phyloP scores from a whole-genome alignment of 92 coral and sea anemone species.

The Porites divaricata region DNA sequence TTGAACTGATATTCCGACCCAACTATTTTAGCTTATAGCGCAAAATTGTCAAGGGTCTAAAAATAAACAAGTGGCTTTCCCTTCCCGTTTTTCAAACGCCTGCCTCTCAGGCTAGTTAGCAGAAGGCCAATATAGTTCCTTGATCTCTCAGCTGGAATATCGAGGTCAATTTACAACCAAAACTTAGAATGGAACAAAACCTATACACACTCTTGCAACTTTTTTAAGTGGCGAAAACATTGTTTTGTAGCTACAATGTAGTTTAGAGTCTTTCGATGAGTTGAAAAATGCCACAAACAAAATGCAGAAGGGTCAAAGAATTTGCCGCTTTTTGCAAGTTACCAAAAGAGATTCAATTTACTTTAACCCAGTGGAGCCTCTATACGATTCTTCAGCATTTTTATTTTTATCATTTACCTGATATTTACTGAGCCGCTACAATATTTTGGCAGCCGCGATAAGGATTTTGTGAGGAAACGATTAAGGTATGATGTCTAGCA shows the following conservation, averaged over 20 bases:
- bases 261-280: neutral
- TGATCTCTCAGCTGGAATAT: neutral
- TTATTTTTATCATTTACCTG: too few relatives aligned
- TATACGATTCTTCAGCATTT: neutral
- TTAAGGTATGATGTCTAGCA: too few relatives aligned
- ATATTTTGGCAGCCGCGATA: too few relatives aligned
- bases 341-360: neutral
- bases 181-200: neutral
- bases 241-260: conserved; percentile 24
- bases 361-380: neutral
- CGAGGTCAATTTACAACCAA: neutral
- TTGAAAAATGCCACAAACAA: conserved; percentile 19
- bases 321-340: conserved; percentile 11
- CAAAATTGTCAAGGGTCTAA: neutral
- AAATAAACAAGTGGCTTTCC: too few relatives aligned
- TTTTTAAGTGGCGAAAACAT: neutral
- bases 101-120: too few relatives aligned
- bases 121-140: neutral
- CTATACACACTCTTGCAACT: neutral
- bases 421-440: too few relatives aligned
- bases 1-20: too few relatives aligned
- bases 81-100: too few relatives aligned
- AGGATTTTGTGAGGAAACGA: too few relatives aligned
- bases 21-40: neutral
- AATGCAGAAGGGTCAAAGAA: neutral